Conservation (phyloP, 2,888 invertebrate genomes). For the Mythimna impura region DNA sequence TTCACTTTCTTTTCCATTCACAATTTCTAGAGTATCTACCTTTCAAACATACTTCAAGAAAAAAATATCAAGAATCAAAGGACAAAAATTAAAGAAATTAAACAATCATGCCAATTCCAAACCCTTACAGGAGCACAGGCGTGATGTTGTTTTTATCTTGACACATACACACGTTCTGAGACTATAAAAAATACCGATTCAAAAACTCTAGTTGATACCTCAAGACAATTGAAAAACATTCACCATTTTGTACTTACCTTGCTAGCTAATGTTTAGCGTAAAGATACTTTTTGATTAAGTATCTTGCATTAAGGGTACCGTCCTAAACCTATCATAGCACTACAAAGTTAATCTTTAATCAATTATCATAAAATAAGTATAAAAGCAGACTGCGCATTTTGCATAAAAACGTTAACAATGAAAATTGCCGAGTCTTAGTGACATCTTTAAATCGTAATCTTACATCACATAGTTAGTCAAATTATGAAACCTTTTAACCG, state of each 20-base stretch:
- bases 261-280: neutral
- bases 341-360: neutral
- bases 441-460: constrained; percentile 11
- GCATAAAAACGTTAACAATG: constrained; percentile 8
- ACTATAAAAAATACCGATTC: neutral
- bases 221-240: constrained; percentile 10
- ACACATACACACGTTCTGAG: neutral
- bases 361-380: constrained; percentile 12
- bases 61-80: neutral
- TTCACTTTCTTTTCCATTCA: neutral
- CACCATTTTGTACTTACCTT: constrained; percentile 1
- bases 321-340: constrained; percentile 2
- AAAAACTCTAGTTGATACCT: neutral
- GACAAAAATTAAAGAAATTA: neutral
- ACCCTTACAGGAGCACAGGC: neutral
- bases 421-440: constrained; percentile 13
- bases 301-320: constrained; percentile 1
- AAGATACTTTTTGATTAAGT: neutral
- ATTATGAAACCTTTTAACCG: neutral
- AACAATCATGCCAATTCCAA: neutral
- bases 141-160: neutral
- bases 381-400: constrained; percentile 15
- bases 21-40: constrained; percentile 1
- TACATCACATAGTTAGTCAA: constrained; percentile 8
- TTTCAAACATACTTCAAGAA: neutral